Conservation (phyloP, 2,113 vertebrate genomes). For the Asarcornis scutulata region DNA sequence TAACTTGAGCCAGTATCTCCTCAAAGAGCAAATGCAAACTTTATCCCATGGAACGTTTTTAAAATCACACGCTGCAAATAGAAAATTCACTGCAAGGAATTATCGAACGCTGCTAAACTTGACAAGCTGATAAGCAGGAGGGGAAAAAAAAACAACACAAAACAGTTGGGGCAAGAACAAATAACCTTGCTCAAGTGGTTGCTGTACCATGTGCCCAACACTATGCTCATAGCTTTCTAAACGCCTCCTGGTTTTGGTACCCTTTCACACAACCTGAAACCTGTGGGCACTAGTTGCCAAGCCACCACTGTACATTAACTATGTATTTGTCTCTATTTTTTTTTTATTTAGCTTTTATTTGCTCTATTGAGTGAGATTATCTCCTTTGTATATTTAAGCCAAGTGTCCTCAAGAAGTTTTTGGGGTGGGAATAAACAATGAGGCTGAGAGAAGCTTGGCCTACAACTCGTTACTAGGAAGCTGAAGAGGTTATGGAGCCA, state of each 20-base stretch:
- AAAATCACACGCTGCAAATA: not conserved
- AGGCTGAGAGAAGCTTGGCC: not conserved
- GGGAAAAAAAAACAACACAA: not conserved
- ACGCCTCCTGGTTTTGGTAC: not conserved
- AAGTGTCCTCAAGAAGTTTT: not conserved
- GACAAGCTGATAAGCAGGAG: not conserved
- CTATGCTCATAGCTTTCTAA: not conserved
- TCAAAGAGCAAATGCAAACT: not conserved
- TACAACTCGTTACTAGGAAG: accelerated
- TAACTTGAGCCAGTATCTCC: accelerated
- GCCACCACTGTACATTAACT: not conserved
- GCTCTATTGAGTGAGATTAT: not conserved
- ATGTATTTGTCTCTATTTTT: not conserved
- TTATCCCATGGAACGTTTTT: not conserved
- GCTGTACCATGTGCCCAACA: not conserved
- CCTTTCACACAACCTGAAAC: not conserved
- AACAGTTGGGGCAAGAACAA: not conserved
- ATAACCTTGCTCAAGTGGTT: not conserved
- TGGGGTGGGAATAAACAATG: not conserved
- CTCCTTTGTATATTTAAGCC: not conserved
- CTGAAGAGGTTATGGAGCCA: not conserved
- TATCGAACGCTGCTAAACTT: not conserved
- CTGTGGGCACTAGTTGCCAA: not conserved
- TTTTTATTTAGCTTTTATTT: not conserved
- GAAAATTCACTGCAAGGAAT: not conserved